Evolutionary conservation across 2,113 vertebrate species (phyloP).

Genomic region (Brevimyrus niger): DNA sequence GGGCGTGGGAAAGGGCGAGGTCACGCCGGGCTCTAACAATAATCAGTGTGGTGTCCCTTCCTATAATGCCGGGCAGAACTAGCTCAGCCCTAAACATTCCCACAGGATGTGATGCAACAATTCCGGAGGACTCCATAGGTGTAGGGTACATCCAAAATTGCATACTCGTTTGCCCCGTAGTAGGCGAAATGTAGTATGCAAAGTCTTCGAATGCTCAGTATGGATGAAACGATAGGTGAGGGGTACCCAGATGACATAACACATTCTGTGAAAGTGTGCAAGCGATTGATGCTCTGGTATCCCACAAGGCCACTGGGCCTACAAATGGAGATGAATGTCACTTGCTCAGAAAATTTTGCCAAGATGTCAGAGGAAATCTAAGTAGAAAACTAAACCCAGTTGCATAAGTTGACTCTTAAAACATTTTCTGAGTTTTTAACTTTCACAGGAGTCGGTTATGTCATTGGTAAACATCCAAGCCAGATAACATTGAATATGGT

Average conservation of each 20-base stretch:
- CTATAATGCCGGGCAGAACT: neutral
- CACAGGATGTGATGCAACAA: too few relatives aligned
- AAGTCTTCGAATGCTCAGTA: neutral
- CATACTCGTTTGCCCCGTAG: neutral
- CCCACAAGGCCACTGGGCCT: neutral
- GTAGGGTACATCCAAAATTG: neutral
- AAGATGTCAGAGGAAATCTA: neutral
- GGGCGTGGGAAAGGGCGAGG: neutral
- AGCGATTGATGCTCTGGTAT: neutral
- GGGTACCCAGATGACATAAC: neutral
- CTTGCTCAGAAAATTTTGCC: neutral
- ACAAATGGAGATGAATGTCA: neutral
- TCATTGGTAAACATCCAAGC: neutral
- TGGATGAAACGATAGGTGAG: neutral
- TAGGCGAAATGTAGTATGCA: neutral
- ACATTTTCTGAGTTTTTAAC: too few relatives aligned
- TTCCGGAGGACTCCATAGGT: neutral
- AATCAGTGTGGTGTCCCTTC: neutral
- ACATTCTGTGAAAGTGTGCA: neutral
- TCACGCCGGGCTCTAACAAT: neutral
- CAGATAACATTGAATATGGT: too few relatives aligned
- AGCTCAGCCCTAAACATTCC: neutral
- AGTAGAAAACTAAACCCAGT: neutral
- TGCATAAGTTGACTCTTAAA: too few relatives aligned
- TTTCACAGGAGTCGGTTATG: too few relatives aligned